These are phyloP conservation scores for Athalia circularis DNA, from an alignment of 2,888 invertebrate species.

Conservation along the genomic window DNA sequence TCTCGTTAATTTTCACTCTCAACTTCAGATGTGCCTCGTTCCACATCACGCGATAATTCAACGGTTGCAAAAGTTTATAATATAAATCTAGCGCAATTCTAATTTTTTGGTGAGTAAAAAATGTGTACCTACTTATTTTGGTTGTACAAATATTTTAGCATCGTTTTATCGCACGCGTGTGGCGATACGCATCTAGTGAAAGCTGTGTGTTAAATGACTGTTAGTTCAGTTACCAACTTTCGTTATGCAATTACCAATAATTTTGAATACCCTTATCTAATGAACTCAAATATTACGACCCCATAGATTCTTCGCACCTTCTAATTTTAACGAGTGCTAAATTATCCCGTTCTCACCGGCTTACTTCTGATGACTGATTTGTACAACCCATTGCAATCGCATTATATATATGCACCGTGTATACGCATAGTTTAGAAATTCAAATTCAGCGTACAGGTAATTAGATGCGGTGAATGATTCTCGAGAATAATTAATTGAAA, in stretches of 20 bases:
- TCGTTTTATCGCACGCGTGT: not conserved
- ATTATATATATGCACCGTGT: not conserved
- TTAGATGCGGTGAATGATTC: not conserved
- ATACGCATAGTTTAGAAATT: too few species aligned
- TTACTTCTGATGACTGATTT: not conserved
- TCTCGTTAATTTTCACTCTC: not conserved
- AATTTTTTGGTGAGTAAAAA: not conserved
- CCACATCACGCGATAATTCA: not conserved
- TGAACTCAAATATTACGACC: slow-evolving; percentile 14
- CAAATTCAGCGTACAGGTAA: not conserved
- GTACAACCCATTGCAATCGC: slow-evolving; percentile 1
- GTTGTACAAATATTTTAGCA: not conserved
- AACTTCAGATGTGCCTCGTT: not conserved
- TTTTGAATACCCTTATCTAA: slow-evolving; percentile 8
- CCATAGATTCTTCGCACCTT: slow-evolving; percentile 1
- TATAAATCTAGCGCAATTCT: not conserved
- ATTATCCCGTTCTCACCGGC: slow-evolving; percentile 6
- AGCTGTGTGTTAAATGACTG: slow-evolving; percentile 17
- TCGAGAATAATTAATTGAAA: not conserved
- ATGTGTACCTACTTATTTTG: too few species aligned
- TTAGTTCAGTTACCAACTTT: slow-evolving; percentile 1
- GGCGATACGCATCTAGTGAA: slow-evolving; percentile 7
- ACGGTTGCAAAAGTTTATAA: not conserved
- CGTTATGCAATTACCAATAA: slow-evolving; percentile 35
- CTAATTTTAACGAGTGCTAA: slow-evolving; percentile 20